phyloP scores from a whole-genome alignment of 2,797 vertebrate genomes.

The Knipowitschia caucasica region DNA sequence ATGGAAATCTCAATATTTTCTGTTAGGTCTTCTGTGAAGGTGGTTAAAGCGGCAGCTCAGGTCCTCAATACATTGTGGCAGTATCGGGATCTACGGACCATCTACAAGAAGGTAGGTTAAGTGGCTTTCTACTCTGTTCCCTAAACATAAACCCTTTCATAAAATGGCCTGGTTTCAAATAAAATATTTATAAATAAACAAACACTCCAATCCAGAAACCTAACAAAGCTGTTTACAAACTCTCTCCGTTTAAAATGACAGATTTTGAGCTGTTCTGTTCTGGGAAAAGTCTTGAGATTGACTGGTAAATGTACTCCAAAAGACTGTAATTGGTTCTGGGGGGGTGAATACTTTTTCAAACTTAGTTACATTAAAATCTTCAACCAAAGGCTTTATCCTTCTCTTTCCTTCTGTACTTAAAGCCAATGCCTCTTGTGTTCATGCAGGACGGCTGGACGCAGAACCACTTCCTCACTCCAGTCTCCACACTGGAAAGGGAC shows the following conservation, averaged over 20 bases:
- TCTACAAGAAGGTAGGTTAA: constrained; percentile 92
- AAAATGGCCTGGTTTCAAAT: too few species aligned
- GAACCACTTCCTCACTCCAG: constrained; percentile 97
- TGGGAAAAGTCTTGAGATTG: too few species aligned
- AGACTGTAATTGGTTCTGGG: too few species aligned
- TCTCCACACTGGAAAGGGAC: constrained; percentile 92
- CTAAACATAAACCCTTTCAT: too few species aligned
- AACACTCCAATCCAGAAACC: too few species aligned
- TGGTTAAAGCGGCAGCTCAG: constrained; percentile 96
- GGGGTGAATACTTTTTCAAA: too few species aligned
- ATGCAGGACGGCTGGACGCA: constrained; percentile 97
- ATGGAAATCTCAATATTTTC: neutral
- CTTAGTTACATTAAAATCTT: too few species aligned
- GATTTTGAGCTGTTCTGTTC: too few species aligned
- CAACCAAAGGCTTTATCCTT: neutral
- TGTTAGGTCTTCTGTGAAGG: constrained; percentile 90
- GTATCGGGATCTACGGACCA: constrained; percentile 93
- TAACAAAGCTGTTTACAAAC: too few species aligned
- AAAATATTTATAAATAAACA: too few species aligned
- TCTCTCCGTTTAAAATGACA: too few species aligned
- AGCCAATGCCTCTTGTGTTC: constrained; percentile 8
- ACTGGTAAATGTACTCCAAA: too few species aligned
- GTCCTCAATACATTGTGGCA: constrained; percentile 97
- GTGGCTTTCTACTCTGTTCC: neutral
- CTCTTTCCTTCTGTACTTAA: constrained; percentile 1